phyloP scores from a whole-genome alignment of 1,140 invertebrate genomes.

The Dendrolimus kikuchii region DNA sequence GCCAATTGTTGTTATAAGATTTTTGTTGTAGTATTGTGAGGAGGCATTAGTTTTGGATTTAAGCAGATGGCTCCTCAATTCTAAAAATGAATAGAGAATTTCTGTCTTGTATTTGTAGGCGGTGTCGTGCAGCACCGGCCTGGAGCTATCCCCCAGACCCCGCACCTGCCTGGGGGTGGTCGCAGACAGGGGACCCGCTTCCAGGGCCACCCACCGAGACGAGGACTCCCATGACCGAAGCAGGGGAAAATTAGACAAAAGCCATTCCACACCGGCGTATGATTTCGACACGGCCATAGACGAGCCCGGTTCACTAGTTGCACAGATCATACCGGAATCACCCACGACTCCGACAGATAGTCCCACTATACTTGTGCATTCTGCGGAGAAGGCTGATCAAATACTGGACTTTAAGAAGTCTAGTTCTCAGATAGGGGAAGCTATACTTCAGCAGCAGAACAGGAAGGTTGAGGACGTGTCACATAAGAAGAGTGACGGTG shows the following conservation, averaged over 20 bases:
- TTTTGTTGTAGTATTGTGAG: too few relatives aligned
- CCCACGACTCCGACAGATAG: constrained; percentile 42
- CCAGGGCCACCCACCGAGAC: constrained; percentile 5
- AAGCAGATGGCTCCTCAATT: too few relatives aligned
- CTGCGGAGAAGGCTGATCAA: constrained; percentile 44
- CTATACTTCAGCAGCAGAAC: constrained; percentile 37
- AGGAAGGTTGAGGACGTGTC: constrained; percentile 20
- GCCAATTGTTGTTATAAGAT: too few relatives aligned
- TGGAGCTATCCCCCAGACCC: constrained; percentile 77
- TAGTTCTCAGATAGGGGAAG: constrained; percentile 50
- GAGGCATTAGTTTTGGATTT: too few relatives aligned
- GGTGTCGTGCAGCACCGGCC: constrained; percentile 80
- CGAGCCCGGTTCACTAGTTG: constrained; percentile 27
- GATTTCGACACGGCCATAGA: constrained; percentile 71
- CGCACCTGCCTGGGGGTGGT: constrained; percentile 76
- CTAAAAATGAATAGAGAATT: too few relatives aligned
- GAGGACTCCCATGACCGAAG: constrained; percentile 8
- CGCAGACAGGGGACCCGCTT: constrained; percentile 14
- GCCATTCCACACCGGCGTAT: constrained; percentile 83
- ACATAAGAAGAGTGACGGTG: constrained; percentile 11
- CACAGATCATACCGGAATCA: constrained; percentile 52
- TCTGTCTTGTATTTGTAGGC: constrained; percentile 35
- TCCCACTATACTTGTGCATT: constrained; percentile 28
- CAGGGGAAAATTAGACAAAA: constrained; percentile 80
- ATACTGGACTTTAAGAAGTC: constrained; percentile 58